These are phyloP conservation scores for Dinomys branickii DNA, from an alignment of 2,113 vertebrate species.

Conservation along the genomic window DNA sequence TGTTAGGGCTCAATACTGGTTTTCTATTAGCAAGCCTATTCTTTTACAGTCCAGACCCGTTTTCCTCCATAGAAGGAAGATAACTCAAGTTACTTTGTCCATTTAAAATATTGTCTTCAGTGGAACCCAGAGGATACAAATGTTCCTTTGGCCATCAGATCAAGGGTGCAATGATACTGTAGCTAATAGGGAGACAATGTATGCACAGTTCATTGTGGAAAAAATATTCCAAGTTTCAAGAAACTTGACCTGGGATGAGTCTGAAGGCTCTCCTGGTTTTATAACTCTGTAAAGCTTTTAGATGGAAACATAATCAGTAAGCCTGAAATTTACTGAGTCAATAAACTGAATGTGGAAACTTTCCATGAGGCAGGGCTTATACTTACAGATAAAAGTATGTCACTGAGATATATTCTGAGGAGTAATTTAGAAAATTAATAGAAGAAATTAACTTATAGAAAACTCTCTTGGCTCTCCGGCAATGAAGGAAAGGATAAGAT, in stretches of 20 bases:
- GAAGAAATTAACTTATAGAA: conserved; percentile 55
- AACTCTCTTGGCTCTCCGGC: conserved; percentile 35
- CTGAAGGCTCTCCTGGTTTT: conserved; percentile 63
- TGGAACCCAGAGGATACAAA: conserved; percentile 64
- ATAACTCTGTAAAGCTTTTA: conserved; percentile 67
- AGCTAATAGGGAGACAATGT: conserved; percentile 56
- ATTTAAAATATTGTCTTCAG: conserved; percentile 68
- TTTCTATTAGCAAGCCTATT: conserved; percentile 58
- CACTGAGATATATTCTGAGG: not conserved
- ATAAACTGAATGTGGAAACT: conserved; percentile 42
- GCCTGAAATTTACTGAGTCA: conserved; percentile 64
- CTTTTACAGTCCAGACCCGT: conserved; percentile 23
- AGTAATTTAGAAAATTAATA: conserved; percentile 43
- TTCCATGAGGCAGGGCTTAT: conserved; percentile 53
- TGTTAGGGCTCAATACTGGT: conserved; percentile 46
- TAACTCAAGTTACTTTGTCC: conserved; percentile 43
- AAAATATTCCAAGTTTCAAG: conserved; percentile 65
- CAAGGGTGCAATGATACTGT: conserved; percentile 47
- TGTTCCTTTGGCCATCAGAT: conserved; percentile 59
- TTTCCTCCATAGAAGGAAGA: conserved; percentile 34
- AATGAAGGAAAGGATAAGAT: conserved; percentile 12
- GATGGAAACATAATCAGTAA: conserved; percentile 69
- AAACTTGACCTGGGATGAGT: conserved; percentile 68
- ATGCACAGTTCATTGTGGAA: conserved; percentile 26
- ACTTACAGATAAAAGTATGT: conserved; percentile 36